Evolutionary conservation across 2,113 vertebrate genomes (phyloP).

Genomic region (Bettongia penicillata): DNA sequence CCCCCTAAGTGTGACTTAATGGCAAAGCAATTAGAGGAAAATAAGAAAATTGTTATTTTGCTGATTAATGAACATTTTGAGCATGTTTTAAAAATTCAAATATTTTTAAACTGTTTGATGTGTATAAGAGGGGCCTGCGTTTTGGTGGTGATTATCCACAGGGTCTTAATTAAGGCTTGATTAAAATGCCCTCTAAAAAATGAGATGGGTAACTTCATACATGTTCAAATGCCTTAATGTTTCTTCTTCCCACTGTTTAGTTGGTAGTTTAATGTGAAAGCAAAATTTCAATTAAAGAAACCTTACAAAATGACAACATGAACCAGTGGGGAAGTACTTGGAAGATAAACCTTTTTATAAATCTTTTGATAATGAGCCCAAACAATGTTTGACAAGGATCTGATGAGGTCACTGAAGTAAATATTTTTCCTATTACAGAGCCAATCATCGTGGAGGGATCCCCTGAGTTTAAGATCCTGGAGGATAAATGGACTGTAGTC

Average conservation of each 20-base stretch:
- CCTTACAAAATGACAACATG: constrained; percentile 67
- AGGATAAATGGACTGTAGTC: constrained; percentile 94
- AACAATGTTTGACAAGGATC: constrained; percentile 69
- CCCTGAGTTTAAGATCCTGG: constrained; percentile 89
- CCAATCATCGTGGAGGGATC: constrained; percentile 96
- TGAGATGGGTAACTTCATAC: constrained; percentile 75
- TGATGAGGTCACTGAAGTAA: constrained; percentile 71
- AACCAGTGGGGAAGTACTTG: constrained; percentile 51
- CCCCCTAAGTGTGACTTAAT: constrained; percentile 81
- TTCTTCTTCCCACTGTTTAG: constrained; percentile 74
- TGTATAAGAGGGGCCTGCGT: constrained; percentile 80
- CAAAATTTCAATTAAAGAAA: constrained; percentile 65
- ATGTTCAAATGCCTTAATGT: constrained; percentile 64
- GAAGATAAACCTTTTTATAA: constrained; percentile 1
- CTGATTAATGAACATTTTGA: constrained; percentile 88
- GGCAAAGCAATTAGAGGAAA: constrained; percentile 83
- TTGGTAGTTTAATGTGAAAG: constrained; percentile 59
- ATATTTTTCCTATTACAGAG: constrained; percentile 84
- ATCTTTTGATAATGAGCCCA: constrained; percentile 47
- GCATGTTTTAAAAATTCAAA: constrained; percentile 80
- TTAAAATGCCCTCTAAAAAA: constrained; percentile 83
- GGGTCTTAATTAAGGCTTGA: constrained; percentile 86
- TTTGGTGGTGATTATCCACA: constrained; percentile 82
- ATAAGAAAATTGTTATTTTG: constrained; percentile 87
- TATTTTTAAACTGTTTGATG: constrained; percentile 81